These are phyloP conservation scores for Matsumurasca onukii DNA, from an alignment of 1,140 invertebrate genomes.

Conservation along the genomic window DNA sequence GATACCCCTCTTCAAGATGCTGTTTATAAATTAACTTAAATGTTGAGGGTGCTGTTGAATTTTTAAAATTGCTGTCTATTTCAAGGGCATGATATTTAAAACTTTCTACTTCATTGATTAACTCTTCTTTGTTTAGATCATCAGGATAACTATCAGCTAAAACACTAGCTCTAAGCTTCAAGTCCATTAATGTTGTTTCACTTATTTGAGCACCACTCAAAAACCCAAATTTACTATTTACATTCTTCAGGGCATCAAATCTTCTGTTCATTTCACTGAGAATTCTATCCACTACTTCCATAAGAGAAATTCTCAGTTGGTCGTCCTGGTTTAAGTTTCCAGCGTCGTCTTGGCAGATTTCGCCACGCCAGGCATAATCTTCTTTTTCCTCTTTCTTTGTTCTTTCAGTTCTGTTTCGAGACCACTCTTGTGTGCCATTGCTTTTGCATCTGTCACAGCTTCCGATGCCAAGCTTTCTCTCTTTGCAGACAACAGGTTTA, in stretches of 20 bases:
- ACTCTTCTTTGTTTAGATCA: constrained; percentile 5
- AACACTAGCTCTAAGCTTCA: background rate
- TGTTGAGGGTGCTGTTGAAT: background rate
- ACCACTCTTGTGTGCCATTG: background rate
- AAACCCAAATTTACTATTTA: constrained; percentile 10
- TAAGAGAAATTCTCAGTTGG: background rate
- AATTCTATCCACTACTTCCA: background rate
- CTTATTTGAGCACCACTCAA: constrained; percentile 5
- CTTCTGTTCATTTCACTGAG: background rate
- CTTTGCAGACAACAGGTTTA: background rate
- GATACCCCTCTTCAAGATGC: background rate
- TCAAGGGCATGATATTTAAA: background rate
- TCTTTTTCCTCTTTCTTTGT: constrained; percentile 11
- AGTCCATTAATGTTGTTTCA: background rate
- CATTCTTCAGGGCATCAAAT: background rate
- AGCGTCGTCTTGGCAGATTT: background rate
- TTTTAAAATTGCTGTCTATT: background rate
- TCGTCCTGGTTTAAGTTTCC: background rate
- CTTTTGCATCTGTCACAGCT: background rate
- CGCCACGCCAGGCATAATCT: constrained; percentile 7
- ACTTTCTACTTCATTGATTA: constrained; percentile 3
- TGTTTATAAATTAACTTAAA: background rate
- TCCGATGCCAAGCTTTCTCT: background rate
- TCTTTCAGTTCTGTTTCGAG: constrained; percentile 9
- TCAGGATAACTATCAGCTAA: background rate